phyloP scores from a whole-genome alignment of 2,888 invertebrate genomes.

The Agrenia bidenticulata region DNA sequence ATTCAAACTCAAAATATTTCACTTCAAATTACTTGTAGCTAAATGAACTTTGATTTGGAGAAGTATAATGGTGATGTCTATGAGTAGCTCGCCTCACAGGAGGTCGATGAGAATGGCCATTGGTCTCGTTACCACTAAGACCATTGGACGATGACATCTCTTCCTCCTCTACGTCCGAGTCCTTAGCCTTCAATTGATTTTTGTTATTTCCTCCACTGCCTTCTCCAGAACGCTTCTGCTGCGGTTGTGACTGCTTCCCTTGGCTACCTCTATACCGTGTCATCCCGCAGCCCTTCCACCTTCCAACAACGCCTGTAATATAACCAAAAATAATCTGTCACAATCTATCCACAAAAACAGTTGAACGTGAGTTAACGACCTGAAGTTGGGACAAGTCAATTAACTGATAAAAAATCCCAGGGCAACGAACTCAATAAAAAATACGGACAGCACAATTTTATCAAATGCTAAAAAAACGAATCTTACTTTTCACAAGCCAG shows the following conservation, averaged over 20 bases:
- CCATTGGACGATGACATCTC: slow-evolving; percentile 14
- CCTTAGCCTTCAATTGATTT: slow-evolving; percentile 18
- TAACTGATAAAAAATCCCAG: too few species aligned
- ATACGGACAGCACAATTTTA: too few species aligned
- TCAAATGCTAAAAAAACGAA: too few species aligned
- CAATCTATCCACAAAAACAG: too few species aligned
- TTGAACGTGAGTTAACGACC: too few species aligned
- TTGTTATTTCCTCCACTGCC: background rate
- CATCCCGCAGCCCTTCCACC: too few species aligned
- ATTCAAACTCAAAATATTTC: background rate
- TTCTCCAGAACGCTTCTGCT: slow-evolving; percentile 1
- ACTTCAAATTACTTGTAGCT: background rate
- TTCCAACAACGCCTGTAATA: too few species aligned
- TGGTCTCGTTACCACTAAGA: background rate
- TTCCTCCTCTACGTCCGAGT: slow-evolving; percentile 21
- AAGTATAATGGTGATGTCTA: background rate
- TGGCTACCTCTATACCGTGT: slow-evolving; percentile 11
- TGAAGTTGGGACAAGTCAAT: too few species aligned
- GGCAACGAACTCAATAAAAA: too few species aligned
- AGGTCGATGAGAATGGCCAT: background rate
- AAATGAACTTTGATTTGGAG: slow-evolving; percentile 1
- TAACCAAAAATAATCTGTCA: too few species aligned
- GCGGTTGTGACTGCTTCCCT: background rate
- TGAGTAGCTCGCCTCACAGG: background rate
- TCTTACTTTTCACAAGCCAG: too few species aligned